phyloP scores from a whole-genome alignment of 2,113 vertebrate species.

The Saguinus imperator region DNA sequence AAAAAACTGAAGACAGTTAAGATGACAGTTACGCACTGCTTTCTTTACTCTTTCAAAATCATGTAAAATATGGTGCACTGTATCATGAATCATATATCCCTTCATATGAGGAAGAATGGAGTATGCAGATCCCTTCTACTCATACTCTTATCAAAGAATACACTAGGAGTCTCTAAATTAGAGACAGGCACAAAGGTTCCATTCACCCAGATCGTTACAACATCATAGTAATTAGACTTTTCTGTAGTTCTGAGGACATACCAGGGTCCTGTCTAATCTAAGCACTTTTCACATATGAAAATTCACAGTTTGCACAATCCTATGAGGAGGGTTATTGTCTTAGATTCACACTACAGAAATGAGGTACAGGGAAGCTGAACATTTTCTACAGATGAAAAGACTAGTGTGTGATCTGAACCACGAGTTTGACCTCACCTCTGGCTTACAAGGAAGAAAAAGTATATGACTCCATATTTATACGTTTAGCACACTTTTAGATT shows the following conservation, averaged over 20 bases:
- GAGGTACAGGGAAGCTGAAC: not conserved
- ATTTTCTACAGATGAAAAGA: not conserved
- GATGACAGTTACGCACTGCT: accelerated
- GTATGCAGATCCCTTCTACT: not conserved
- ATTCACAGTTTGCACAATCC: not conserved
- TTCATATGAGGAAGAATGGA: not conserved
- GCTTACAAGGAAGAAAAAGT: not conserved
- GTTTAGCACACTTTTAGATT: not conserved
- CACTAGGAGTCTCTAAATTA: not conserved
- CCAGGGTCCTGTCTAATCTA: not conserved
- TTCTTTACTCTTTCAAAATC: not conserved
- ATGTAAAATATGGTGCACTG: accelerated
- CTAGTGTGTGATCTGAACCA: not conserved
- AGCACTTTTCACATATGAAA: not conserved
- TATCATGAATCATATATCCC: too few relatives aligned
- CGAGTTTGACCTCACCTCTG: not conserved
- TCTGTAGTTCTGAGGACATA: not conserved
- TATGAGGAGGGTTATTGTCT: not conserved
- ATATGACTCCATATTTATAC: not conserved
- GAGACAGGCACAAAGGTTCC: not conserved
- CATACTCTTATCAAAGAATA: not conserved
- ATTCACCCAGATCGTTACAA: not conserved
- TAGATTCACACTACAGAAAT: not conserved
- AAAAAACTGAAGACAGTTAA: not conserved
- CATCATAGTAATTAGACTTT: not conserved